A percentile compares a stretch with the other conserved stretches of the same genome.
Evolutionary conservation across 2,797 vertebrate species (phyloP).

Genomic region (Mico argentatus): DNA sequence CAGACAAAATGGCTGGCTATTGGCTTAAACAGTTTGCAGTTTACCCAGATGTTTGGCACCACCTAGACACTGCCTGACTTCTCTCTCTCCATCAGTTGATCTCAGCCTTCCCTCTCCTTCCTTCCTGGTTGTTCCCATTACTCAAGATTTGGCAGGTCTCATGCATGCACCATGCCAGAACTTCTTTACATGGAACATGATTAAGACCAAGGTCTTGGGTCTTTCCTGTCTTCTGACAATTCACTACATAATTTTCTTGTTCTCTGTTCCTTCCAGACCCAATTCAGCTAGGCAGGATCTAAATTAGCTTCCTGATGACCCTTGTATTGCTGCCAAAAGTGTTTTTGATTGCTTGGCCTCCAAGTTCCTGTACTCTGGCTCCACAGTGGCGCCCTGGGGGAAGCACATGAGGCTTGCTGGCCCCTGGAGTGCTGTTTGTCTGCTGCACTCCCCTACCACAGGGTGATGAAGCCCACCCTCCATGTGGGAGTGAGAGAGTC

Average conservation of each 20-base stretch:
- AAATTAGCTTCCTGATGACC: slow-evolving; percentile 65
- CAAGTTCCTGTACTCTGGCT: background rate
- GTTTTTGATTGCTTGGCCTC: slow-evolving; percentile 60
- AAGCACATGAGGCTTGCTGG: background rate
- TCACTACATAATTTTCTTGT: slow-evolving; percentile 55
- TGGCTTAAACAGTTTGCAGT: slow-evolving; percentile 39
- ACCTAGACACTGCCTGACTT: slow-evolving; percentile 33
- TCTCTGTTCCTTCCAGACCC: slow-evolving; percentile 61
- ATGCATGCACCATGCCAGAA: slow-evolving; percentile 58
- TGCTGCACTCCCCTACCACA: background rate
- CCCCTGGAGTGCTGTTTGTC: background rate
- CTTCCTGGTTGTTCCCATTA: slow-evolving; percentile 68
- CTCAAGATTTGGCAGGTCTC: slow-evolving; percentile 75
- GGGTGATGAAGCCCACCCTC: background rate
- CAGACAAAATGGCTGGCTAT: slow-evolving; percentile 33
- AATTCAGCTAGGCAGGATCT: slow-evolving; percentile 53
- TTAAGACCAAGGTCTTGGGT: slow-evolving; percentile 70
- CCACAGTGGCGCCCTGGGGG: background rate
- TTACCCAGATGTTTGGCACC: slow-evolving; percentile 78
- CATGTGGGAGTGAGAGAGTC: background rate
- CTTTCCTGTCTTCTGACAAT: slow-evolving; percentile 71
- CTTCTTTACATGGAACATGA: slow-evolving; percentile 68
- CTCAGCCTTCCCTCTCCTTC: background rate
- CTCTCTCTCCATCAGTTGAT: background rate
- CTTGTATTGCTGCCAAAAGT: slow-evolving; percentile 62